A percentile compares a stretch with the other conserved stretches of the same genome.
Evolutionary conservation across 2,797 vertebrate species (phyloP).

Genomic region (Morelia viridis): DNA sequence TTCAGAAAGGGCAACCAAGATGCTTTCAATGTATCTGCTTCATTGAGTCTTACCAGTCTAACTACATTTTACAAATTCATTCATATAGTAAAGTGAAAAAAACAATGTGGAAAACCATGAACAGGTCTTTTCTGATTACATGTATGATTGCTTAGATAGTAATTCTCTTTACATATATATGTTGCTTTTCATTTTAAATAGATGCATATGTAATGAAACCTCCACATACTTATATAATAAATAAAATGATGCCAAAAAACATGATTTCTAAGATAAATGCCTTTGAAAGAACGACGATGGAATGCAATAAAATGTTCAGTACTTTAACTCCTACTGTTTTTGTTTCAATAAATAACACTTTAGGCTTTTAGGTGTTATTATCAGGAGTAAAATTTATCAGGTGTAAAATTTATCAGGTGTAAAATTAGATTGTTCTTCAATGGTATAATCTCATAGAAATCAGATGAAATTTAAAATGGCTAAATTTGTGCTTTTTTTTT

Average conservation of each 20-base stretch:
- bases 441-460: neutral
- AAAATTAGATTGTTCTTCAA: neutral
- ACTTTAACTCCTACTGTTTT: neutral
- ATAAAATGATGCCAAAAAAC: neutral
- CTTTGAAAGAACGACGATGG: neutral
- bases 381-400: neutral
- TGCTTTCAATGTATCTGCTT: too few relatives aligned
- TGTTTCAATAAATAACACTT: neutral
- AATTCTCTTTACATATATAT: neutral
- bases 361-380: neutral
- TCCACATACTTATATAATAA: neutral
- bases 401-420: neutral
- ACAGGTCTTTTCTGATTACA: too few relatives aligned
- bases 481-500: neutral
- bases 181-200: neutral
- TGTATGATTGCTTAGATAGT: neutral
- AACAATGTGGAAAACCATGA: too few relatives aligned
- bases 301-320: neutral
- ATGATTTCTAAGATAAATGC: neutral
- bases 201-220: neutral
- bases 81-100: too few relatives aligned
- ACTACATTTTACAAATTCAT: too few relatives aligned
- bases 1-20: too few relatives aligned
- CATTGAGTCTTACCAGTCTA: too few relatives aligned
- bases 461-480: neutral